These are phyloP conservation scores for Scylla paramamosain DNA, from an alignment of 1,140 invertebrate genomes.

Conservation along the genomic window DNA sequence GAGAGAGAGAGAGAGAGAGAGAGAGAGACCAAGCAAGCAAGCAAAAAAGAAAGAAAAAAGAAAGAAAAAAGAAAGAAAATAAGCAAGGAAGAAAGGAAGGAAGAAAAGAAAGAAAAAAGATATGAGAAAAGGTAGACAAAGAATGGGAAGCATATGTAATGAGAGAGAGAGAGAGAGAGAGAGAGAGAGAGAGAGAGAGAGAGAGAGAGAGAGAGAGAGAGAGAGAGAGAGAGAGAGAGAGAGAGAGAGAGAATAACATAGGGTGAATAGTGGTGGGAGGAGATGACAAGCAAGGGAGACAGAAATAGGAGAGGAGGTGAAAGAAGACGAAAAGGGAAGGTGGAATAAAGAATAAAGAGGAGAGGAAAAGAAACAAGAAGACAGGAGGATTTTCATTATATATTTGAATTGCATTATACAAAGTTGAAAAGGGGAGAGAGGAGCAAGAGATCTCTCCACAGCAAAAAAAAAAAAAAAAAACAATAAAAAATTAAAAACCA, in stretches of 20 bases:
- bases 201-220: conserved; percentile 43
- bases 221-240: conserved; percentile 37
- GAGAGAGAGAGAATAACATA: background rate
- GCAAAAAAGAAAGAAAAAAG: background rate
- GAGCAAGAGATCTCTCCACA: too few species aligned
- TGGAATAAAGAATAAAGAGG: background rate
- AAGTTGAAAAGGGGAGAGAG: too few species aligned
- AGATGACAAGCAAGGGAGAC: background rate
- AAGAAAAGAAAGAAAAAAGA: background rate
- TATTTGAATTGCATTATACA: background rate
- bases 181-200: conserved; percentile 45
- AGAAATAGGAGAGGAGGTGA: background rate
- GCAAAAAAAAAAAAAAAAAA: too few species aligned
- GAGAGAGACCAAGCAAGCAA: background rate
- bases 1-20: background rate
- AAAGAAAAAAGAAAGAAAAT: too few species aligned
- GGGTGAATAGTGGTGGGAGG: too few species aligned
- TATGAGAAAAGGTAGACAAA: background rate
- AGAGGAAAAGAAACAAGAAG: background rate
- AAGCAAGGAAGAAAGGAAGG: background rate
- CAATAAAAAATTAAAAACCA: too few species aligned
- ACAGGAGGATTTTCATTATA: background rate
- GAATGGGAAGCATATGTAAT: background rate
- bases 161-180: conserved; percentile 2
- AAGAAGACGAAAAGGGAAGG: background rate